A percentile compares a stretch with the other conserved stretches of the same genome.
These are phyloP conservation scores for Amblyraja radiata DNA, from an alignment of 2,797 vertebrate species.

Conservation along the genomic window DNA sequence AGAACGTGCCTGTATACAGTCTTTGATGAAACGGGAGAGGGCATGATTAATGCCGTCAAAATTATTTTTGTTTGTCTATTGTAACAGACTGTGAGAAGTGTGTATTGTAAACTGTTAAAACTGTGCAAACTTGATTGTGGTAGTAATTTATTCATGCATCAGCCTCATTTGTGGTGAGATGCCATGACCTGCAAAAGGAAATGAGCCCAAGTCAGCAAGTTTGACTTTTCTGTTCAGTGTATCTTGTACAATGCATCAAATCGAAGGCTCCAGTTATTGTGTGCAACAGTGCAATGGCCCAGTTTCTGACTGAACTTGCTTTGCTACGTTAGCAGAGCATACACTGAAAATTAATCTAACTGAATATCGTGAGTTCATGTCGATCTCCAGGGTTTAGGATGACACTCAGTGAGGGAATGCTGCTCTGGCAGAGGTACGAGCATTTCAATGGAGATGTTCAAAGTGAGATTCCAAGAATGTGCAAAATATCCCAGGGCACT, in stretches of 20 bases:
- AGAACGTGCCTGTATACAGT: not conserved
- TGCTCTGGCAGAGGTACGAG: not conserved
- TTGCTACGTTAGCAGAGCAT: not conserved
- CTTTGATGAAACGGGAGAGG: not conserved
- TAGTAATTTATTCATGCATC: conserved; percentile 30
- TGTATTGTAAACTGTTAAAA: conserved; percentile 29
- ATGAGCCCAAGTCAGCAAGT: conserved; percentile 19
- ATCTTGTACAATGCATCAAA: not conserved
- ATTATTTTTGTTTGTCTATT: conserved; percentile 27
- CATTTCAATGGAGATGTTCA: not conserved
- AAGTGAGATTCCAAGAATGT: too few species aligned
- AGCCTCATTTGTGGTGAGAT: conserved; percentile 24
- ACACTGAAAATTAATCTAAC: not conserved
- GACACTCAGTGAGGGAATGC: not conserved
- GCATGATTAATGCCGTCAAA: not conserved
- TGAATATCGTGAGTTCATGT: not conserved
- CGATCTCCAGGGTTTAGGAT: not conserved
- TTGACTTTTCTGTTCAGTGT: not conserved
- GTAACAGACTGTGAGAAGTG: not conserved
- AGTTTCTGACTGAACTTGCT: not conserved
- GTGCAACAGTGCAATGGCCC: not conserved
- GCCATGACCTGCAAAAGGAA: conserved; percentile 26
- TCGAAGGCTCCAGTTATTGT: not conserved
- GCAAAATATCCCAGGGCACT: not conserved
- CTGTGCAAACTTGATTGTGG: conserved; percentile 31